Evolutionary conservation across 2,113 vertebrate genomes (phyloP), one percentile per base, ranked within the genome.

Genomic region (Peromyscus leucopus): DNA sequence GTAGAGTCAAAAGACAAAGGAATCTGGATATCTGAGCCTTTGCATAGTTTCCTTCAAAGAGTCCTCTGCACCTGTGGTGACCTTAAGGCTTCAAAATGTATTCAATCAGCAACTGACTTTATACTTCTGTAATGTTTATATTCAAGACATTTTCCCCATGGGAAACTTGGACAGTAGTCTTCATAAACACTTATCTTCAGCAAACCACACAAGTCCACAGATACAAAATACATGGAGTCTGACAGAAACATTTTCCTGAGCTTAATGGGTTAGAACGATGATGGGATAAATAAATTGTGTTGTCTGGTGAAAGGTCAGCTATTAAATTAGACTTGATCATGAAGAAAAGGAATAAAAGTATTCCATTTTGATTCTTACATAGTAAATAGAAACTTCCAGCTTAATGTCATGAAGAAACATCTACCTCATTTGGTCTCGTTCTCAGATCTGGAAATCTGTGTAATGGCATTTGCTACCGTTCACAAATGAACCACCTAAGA

Each of bases 81-180:
- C 24, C 76, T 74, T 33, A 74, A 85, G 39, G 74, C 17, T 36
- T 61, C 22, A 55, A 51, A 63, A 22, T 39, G 28, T 10, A 67
- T 22, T 76, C 22, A 87, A 31, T 48, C 55, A 79, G 36, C 61
- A 92, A 8, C 24, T 92, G 17, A 24, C 39, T 89, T 22, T 84
- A 21, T 90, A 65, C 17, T 78, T 96, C 42, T 10, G 46, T 95
- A 85, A 36, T 93, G 55, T 86, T 80, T 74, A 2, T 95, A 42
- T 93, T 95, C 65, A 80, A 79, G 63, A 36, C 75, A 5, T 94
- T 76, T 84, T 42, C 24, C 36, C 8, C 21, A 1, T 46, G 39
- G 67, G 67, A 55, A 75, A 89, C 69, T 82, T 94, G 83, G 26
- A 39, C n/a, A 61, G 3, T 83, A 59, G n/a, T 88, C 33, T 59